These are phyloP conservation scores for Pachymerium ferrugineum DNA, from an alignment of 2,888 invertebrate species.

Conservation along the genomic window DNA sequence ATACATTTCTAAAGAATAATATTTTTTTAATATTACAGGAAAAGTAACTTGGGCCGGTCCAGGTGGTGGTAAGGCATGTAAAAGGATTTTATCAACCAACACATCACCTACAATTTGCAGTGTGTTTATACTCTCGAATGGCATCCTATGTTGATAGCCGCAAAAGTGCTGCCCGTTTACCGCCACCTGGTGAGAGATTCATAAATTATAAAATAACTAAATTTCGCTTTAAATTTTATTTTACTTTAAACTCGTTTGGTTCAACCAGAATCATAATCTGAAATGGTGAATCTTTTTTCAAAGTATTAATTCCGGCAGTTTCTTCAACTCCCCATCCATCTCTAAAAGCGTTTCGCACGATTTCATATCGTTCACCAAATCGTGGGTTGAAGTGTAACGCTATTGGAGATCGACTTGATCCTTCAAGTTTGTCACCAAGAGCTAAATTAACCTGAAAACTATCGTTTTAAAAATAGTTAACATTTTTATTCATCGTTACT, in stretches of 20 bases:
- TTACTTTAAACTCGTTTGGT: constrained; percentile 46
- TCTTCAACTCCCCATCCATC: constrained; percentile 69
- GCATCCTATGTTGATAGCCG: background rate
- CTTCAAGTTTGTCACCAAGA: background rate
- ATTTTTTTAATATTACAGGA: background rate
- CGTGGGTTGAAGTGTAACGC: constrained; percentile 78
- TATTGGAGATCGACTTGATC: constrained; percentile 51
- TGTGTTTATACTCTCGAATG: background rate
- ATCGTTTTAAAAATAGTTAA: background rate
- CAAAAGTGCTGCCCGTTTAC: background rate
- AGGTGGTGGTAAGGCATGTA: background rate
- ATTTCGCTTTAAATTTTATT: background rate
- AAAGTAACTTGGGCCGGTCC: background rate
- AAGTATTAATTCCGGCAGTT: constrained; percentile 49
- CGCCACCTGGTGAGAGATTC: constrained; percentile 10
- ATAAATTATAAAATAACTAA: background rate
- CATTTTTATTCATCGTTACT: background rate
- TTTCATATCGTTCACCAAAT: constrained; percentile 62
- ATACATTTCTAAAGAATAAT: background rate
- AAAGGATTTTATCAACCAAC: constrained; percentile 13
- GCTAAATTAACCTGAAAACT: constrained; percentile 24
- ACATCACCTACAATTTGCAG: constrained; percentile 43
- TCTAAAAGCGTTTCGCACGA: constrained; percentile 66
- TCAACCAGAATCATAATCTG: constrained; percentile 59
- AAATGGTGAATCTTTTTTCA: constrained; percentile 45